phyloP scores from a whole-genome alignment of 2,888 invertebrate genomes.

The Cyrtodaria siliqua region DNA sequence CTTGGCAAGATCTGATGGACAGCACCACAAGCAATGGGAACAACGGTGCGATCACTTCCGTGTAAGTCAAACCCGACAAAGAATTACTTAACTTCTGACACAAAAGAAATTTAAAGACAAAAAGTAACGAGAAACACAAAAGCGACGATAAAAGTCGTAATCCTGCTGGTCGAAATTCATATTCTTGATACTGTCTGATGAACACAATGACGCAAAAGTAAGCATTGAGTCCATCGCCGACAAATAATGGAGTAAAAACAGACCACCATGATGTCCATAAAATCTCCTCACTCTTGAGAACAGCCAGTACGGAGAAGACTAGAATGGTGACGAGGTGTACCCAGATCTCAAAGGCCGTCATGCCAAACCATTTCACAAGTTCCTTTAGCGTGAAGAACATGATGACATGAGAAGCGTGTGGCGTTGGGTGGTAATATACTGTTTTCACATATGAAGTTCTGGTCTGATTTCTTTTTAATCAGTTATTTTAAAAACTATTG shows the following conservation, averaged over 20 bases:
- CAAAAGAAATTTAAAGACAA: constrained; percentile 96
- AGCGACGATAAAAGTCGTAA: constrained; percentile 93
- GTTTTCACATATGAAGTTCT: too few relatives aligned
- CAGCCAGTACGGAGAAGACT: constrained; percentile 93
- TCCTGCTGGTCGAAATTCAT: constrained; percentile 88
- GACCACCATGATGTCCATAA: constrained; percentile 92
- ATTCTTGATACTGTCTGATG: constrained; percentile 95
- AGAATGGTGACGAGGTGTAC: constrained; percentile 94
- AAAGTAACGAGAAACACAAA: constrained; percentile 93
- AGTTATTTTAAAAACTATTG: too few relatives aligned
- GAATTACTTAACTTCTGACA: constrained; percentile 93
- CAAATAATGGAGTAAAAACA: constrained; percentile 96
- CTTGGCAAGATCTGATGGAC: constrained; percentile 96
- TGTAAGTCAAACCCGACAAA: constrained; percentile 92
- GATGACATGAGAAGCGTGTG: too few relatives aligned
- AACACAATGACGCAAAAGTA: constrained; percentile 98
- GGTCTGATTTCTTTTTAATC: too few relatives aligned
- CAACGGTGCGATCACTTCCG: constrained; percentile 96
- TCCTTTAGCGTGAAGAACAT: constrained; percentile 96
- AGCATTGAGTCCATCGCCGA: constrained; percentile 95
- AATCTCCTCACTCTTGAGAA: constrained; percentile 91
- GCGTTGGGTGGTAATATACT: too few relatives aligned
- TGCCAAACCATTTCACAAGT: constrained; percentile 96
- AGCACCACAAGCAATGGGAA: constrained; percentile 96
- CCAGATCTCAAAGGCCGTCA: constrained; percentile 98